Evolutionary conservation across 2,113 vertebrate genomes (phyloP), one percentile per base, ranked within the genome.

Genomic region (Crotalus helleri): DNA sequence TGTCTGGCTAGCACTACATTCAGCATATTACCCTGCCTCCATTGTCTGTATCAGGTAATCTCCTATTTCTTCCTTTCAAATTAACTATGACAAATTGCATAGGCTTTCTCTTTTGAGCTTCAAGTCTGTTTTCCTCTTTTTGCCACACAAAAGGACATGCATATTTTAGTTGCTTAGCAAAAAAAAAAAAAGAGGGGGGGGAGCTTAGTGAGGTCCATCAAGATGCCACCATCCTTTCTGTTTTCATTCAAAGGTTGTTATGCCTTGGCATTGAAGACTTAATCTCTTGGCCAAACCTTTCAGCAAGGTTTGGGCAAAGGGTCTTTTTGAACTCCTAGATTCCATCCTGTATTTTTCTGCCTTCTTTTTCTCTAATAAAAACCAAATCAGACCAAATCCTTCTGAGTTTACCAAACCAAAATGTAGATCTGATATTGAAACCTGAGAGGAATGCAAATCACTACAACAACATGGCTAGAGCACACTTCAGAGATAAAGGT

Each of bases 61-160:
- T 89, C 92, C 87, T 24, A 33, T 88, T 92, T 88, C 86, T 92
- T 92, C 49, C 33, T 44, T 69, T 17, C 51, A 81, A 53, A 92
- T 92, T 89, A 92, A 81, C 33, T 87, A 57, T 89, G 53, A 89
- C 53, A 89, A 92, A 81, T 57, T 89, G 57, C 58, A 92, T 87
- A 92, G 13, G 81, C 55, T 87, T 92, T 49, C 92, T 74, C 49
- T 61, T 57, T 92, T 74, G 59, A 89, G 87, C 24, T 81, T 85
- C 61, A 81, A 6, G n/a, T 81, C 61, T 81, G 5, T 89, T 92
- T 88, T 46, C 92, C 51, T 81, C 24, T 89, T 89, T 81, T n/a
- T 26, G 29, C 33, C 9, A 46, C 61, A 89, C 87, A 92, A 92
- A 81, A 87, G 87, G 64, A 49, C 92, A 64, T 81, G 92, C 61